phyloP scores from a whole-genome alignment of 2,797 vertebrate species.

The Urophycis tenuis region DNA sequence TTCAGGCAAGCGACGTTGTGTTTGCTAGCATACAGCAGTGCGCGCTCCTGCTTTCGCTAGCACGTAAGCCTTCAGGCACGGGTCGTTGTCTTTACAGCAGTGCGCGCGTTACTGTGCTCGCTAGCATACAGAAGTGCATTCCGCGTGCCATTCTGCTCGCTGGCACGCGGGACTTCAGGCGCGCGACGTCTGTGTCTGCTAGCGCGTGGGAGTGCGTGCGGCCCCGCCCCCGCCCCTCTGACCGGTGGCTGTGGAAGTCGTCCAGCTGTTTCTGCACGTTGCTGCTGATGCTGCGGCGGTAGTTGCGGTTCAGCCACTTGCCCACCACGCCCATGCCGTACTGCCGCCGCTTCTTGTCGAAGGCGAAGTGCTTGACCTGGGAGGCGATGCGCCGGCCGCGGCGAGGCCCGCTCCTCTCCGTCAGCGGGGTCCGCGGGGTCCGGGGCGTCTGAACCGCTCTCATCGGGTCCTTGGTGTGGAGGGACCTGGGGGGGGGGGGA shows the following conservation, averaged over 20 bases:
- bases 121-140: background rate
- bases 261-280: slow-evolving; percentile 88
- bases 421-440: slow-evolving; percentile 28
- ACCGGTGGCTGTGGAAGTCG: slow-evolving; percentile 91
- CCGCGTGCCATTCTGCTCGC: no score
- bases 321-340: slow-evolving; percentile 94
- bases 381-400: slow-evolving; percentile 84
- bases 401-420: slow-evolving; percentile 30
- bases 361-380: slow-evolving; percentile 88
- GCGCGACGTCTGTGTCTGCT: no score
- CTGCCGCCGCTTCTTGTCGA: slow-evolving; percentile 84
- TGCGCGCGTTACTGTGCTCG: background rate
- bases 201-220: background rate
- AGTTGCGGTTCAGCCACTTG: slow-evolving; percentile 88
- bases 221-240: slow-evolving; percentile 38
- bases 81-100: no score
- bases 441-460: slow-evolving; percentile 1
- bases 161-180: no score
- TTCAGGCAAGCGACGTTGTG: no score
- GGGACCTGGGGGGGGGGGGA: background rate
- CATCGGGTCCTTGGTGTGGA: slow-evolving; percentile 65
- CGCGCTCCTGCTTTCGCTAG: no score
- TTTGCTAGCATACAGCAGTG: no score
- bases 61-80: no score
- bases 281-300: slow-evolving; percentile 89